Base-by-base conservation (phyloP, 37 sponge, comb jelly and placozoan genomes). In the Theonella swinhoei region DNA sequence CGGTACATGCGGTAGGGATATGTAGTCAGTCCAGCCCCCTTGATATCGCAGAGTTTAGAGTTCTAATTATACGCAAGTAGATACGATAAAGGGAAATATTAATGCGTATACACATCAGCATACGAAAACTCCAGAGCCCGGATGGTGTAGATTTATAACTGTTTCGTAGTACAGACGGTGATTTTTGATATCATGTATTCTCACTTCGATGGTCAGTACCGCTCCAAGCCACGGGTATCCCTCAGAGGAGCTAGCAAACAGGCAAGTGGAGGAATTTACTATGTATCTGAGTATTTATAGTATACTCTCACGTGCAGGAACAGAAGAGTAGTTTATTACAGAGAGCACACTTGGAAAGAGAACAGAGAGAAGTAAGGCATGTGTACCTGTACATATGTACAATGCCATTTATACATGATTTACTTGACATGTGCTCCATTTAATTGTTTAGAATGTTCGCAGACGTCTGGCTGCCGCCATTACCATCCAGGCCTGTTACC, bases 191-290 rank as follows among this genome's bases (percentile, higher is more conserved):
- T 7, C 54, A 68, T 72, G 73, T 71, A 64, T 63, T 73, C 75
- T 38, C 81, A 70, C 88, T 95, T 95, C 59, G 96, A 89, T 66
- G 96, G 96, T 0, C 80, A 86, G 66, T 90, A 88, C 76, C 79
- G 86, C 17, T 80, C 85, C n/a, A 92, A 78, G 68, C 93, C 93
- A 5, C 64, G 62, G 0, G 93, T 95, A 5, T 82, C 96, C 26
- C 82, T 95, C 20, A 62, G 96, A 64, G 96, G 96, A 32, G 86
- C 86, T 24, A 90, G 90, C 59, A 80, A 63, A 63, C 70, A 85
- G 86, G 90, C 84, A 80, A 42, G 47, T 20, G 68, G 24, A 43
- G 58, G 3, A 26, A 37, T 41, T 0, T 39, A 22, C 25, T 32
- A 1, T 62, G 28, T 24, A 42, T 39, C 30, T n/a, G 40, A 3